Evolutionary conservation across 1,140 invertebrate genomes (phyloP).

Genomic region (Proctacanthus coquilletti): DNA sequence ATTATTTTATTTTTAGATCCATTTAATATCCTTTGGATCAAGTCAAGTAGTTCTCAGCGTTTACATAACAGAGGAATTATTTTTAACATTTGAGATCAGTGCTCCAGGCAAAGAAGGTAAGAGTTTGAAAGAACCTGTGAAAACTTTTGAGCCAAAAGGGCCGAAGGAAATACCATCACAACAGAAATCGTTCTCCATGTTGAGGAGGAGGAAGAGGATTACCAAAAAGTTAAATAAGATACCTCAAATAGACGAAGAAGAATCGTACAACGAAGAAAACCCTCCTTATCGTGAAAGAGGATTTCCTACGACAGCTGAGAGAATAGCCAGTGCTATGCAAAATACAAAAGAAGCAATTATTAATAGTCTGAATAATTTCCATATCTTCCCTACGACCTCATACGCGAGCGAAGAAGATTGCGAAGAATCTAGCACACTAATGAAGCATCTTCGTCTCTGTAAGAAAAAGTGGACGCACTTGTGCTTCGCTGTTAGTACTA

Average conservation of each 20-base stretch:
- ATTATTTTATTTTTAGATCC: constrained; percentile 10
- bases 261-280: no score
- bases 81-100: no score
- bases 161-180: no score
- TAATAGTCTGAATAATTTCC: constrained; percentile 25
- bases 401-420: constrained; percentile 4
- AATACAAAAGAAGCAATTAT: constrained; percentile 22
- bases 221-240: no score
- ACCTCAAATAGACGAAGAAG: no score
- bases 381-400: constrained; percentile 18
- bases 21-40: constrained; percentile 22
- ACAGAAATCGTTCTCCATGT: no score
- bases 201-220: no score
- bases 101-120: no score
- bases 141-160: no score
- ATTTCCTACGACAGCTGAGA: no score
- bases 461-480: constrained; percentile 25
- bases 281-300: no score
- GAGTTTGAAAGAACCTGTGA: no score
- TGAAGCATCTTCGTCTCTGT: constrained; percentile 15
- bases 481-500: constrained; percentile 15
- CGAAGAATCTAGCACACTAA: constrained; percentile 12
- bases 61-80: constrained; percentile 14
- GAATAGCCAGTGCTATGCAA: constrained; percentile 22
- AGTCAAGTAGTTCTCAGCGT: constrained; percentile 22